Base-by-base conservation (phyloP, 2,113 vertebrate species). In the Channa argus region DNA sequence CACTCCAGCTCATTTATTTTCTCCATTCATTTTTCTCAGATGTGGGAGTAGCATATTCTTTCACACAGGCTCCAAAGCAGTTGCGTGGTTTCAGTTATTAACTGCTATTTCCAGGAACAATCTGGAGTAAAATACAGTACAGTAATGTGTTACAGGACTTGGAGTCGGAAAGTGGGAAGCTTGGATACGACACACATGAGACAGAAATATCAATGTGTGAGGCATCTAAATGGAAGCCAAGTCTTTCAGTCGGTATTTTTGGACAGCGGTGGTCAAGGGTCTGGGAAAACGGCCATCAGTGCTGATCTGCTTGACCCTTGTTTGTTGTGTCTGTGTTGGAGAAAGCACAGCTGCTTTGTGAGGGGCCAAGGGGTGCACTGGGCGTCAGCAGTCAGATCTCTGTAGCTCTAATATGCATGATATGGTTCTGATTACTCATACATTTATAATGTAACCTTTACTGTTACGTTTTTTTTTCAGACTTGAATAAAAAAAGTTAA, bases 201-300 rank as follows among this genome's bases (percentile, higher is more conserved):
- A 37, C 14, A 64, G 63, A 68, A 80, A 12, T 24, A 59, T 74
- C 44, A 67, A 36, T 0, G 60, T 51, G 52, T 47, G 74, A 62
- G 50, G 74, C n/a, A 55, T 65, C 64, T 51, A 76, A 80, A 56
- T 41, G 56, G 58, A 63, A 83, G 79, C 82, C 79, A 83, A 89
- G 82, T 82, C 72, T 89, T 84, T 84, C 79, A 61, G 52, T 1
- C 60, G 78, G 65, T 89, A 89, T 87, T 88, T 86, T 68, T 52
- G 84, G 84, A 64, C 1, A 15, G 59, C 44, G 5, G 63, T 12
- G 65, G 63, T 5, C 13, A 51, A 77, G 58, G 63, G 61, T 86
- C 82, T 81, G 88, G 83, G 78, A 91, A 74, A 49, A 61, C 80
- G 39, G 85, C 83, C 88, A 80, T 80, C 72, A 36, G 14, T 0